Conservation (phyloP, 2,113 vertebrate genomes). For the Pithys albifrons region DNA sequence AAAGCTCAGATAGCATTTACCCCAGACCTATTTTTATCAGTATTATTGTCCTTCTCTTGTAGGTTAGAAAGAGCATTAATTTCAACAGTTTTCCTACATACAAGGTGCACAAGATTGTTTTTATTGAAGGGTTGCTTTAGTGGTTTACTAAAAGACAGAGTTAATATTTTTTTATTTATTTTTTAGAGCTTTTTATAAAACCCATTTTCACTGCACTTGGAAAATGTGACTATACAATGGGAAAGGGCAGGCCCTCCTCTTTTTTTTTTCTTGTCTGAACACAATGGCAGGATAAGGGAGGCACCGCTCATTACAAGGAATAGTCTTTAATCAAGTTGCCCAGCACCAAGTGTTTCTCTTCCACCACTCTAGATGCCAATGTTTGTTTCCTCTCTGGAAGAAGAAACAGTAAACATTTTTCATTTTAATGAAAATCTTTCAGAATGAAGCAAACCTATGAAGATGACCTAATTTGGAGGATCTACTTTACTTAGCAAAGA, state of each 20-base stretch:
- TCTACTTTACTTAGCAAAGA: not conserved
- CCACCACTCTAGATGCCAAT: conserved; percentile 27
- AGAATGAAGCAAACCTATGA: not conserved
- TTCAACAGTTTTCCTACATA: not conserved
- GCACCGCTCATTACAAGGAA: conserved; percentile 50
- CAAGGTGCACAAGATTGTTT: not conserved
- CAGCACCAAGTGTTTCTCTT: conserved; percentile 40
- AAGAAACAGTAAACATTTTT: conserved; percentile 33
- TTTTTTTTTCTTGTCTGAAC: conserved; percentile 26
- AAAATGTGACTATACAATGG: conserved; percentile 61
- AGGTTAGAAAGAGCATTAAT: not conserved
- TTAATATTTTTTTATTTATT: not conserved
- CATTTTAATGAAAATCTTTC: conserved; percentile 51
- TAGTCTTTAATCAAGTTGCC: conserved; percentile 60
- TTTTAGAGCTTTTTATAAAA: conserved; percentile 4
- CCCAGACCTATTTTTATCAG: not conserved
- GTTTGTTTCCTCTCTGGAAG: conserved; percentile 51
- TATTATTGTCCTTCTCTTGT: not conserved
- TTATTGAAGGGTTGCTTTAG: not conserved
- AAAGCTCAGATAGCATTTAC: not conserved
- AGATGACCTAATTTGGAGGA: conserved; percentile 17
- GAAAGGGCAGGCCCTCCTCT: conserved; percentile 40
- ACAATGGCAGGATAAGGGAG: conserved; percentile 75
- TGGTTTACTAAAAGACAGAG: conserved; percentile 10
- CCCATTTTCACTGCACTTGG: conserved; percentile 46